Conservation (phyloP, 2,888 invertebrate genomes). For the Tillus elongatus region DNA sequence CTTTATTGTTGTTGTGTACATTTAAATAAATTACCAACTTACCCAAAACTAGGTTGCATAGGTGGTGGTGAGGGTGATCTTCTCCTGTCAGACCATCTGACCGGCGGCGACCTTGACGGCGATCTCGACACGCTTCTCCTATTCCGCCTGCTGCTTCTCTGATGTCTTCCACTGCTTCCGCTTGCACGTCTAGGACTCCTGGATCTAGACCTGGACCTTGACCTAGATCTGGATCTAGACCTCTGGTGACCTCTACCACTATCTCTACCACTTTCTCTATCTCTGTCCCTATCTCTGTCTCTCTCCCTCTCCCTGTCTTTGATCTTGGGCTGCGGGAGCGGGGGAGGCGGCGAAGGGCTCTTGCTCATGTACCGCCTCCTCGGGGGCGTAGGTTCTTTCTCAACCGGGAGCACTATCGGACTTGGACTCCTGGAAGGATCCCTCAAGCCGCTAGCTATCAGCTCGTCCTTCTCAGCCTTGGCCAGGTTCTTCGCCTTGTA, state of each 20-base stretch:
- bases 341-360: constrained; percentile 41
- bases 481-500: constrained; percentile 93
- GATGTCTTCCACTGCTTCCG: constrained; percentile 42
- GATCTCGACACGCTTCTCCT: constrained; percentile 42
- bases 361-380: constrained; percentile 66
- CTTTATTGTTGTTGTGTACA: not conserved
- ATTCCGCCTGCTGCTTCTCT: constrained; percentile 30
- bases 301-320: too few species aligned
- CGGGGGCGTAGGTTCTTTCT: constrained; percentile 63
- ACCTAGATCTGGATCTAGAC: constrained; percentile 43
- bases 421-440: constrained; percentile 69
- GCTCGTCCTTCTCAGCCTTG: constrained; percentile 78
- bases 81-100: constrained; percentile 33
- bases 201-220: constrained; percentile 43
- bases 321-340: constrained; percentile 13
- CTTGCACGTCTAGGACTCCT: constrained; percentile 40
- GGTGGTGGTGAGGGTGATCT: constrained; percentile 37
- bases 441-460: constrained; percentile 61
- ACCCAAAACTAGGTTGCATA: constrained; percentile 40
- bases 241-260: too few species aligned
- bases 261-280: constrained; percentile 14
- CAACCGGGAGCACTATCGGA: constrained; percentile 62
- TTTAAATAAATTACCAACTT: constrained; percentile 15
- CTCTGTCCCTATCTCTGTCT: too few species aligned
- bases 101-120: constrained; percentile 38